phyloP scores from a whole-genome alignment of 2,888 invertebrate genomes.

The Neoascia interrupta region DNA sequence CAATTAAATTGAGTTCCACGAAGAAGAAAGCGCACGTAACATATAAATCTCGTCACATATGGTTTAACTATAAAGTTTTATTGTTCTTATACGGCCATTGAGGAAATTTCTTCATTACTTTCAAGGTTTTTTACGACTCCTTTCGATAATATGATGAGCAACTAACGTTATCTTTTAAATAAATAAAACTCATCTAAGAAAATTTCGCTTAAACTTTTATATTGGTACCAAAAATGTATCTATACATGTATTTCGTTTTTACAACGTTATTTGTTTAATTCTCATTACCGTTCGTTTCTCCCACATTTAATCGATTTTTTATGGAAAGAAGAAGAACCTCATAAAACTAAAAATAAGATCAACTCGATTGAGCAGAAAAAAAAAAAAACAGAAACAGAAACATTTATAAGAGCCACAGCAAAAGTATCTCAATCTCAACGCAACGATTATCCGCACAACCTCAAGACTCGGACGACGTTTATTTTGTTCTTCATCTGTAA shows the following conservation, averaged over 20 bases:
- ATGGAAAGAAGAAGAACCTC: constrained; percentile 62
- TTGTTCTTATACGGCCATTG: too few relatives aligned
- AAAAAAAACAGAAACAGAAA: constrained; percentile 4
- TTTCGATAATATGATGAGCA: too few relatives aligned
- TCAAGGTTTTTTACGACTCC: neutral
- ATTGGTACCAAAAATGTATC: too few relatives aligned
- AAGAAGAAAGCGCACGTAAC: neutral
- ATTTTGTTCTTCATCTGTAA: constrained; percentile 42
- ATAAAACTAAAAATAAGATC: constrained; percentile 67
- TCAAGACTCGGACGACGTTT: constrained; percentile 49
- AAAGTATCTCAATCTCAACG: constrained; percentile 25
- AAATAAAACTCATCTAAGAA: too few relatives aligned
- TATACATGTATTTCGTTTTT: neutral
- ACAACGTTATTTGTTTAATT: constrained; percentile 28
- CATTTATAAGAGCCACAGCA: neutral
- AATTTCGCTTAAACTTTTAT: too few relatives aligned
- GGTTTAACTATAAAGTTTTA: constrained; percentile 31
- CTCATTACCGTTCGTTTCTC: constrained; percentile 57
- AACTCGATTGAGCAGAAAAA: constrained; percentile 22
- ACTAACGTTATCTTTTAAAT: neutral
- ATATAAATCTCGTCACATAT: constrained; percentile 3
- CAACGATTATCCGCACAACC: constrained; percentile 20
- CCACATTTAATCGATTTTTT: constrained; percentile 60
- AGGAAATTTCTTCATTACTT: too few relatives aligned
- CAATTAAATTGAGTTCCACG: constrained; percentile 21